Conservation (phyloP, 1,140 invertebrate species). For the Phortica variegata region DNA sequence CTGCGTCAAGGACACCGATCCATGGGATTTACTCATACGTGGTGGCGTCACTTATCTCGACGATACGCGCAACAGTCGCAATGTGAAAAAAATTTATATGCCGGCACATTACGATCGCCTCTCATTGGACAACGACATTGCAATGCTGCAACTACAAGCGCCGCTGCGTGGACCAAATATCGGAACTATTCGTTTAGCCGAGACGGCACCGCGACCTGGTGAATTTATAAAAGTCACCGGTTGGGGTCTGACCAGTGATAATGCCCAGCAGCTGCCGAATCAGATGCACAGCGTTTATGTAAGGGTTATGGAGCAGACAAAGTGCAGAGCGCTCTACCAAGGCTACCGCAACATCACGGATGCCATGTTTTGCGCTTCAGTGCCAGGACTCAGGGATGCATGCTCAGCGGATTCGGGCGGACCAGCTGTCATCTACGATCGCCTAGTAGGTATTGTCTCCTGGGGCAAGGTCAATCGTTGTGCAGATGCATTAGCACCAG, state of each 20-base stretch:
- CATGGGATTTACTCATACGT: constrained; percentile 36
- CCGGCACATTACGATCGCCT: constrained; percentile 23
- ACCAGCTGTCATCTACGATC: constrained; percentile 60
- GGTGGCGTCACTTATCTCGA: constrained; percentile 35
- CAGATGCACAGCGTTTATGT: constrained; percentile 39
- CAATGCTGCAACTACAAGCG: constrained; percentile 30
- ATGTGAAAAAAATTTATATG: constrained; percentile 24
- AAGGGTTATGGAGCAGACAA: constrained; percentile 19
- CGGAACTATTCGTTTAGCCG: constrained; percentile 24
- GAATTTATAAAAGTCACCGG: constrained; percentile 30
- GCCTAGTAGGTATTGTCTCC: constrained; percentile 67
- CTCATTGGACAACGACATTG: constrained; percentile 39
- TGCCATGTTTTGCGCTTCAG: constrained; percentile 59
- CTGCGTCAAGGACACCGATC: constrained; percentile 24
- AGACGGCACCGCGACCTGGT: constrained; percentile 14
- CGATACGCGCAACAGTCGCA: constrained; percentile 33
- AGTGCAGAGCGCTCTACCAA: constrained; percentile 28
- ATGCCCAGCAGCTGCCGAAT: constrained; percentile 24
- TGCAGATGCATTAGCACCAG: constrained; percentile 60
- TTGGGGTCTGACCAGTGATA: constrained; percentile 35
- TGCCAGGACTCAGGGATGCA: constrained; percentile 60
- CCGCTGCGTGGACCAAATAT: constrained; percentile 22
- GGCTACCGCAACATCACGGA: constrained; percentile 42
- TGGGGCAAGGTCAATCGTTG: constrained; percentile 67
- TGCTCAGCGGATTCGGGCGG: constrained; percentile 71